phyloP scores from a whole-genome alignment of 1,140 invertebrate genomes.

The Drosophila aff. region DNA sequence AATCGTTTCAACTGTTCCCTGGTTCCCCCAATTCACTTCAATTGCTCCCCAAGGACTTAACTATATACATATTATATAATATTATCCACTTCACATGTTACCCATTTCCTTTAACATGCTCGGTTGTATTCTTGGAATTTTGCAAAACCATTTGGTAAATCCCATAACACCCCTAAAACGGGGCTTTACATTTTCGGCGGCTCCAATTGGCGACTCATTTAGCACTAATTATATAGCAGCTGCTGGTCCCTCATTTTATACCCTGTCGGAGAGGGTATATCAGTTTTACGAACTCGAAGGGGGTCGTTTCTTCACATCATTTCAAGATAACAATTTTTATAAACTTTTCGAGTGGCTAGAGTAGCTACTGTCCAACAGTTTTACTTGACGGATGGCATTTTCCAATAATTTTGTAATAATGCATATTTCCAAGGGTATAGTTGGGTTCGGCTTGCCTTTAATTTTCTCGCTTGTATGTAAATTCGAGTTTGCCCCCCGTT shows the following conservation, averaged over 20 bases:
- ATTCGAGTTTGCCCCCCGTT: slow-evolving; percentile 30
- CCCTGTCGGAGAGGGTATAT: slow-evolving; percentile 1
- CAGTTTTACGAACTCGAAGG: background rate
- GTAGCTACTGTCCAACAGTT: background rate
- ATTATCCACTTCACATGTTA: slow-evolving; percentile 38
- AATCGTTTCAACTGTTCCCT: background rate
- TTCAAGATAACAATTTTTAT: background rate
- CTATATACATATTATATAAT: slow-evolving; percentile 10
- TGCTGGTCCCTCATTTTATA: slow-evolving; percentile 13
- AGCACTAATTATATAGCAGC: slow-evolving; percentile 63
- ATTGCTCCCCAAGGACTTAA: slow-evolving; percentile 6
- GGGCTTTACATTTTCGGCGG: slow-evolving; percentile 24
- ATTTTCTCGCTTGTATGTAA: slow-evolving; percentile 6
- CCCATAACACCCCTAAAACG: slow-evolving; percentile 21
- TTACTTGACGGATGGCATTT: background rate
- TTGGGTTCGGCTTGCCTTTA: background rate
- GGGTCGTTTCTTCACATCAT: too few relatives aligned
- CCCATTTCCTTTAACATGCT: slow-evolving; percentile 51
- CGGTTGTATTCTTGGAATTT: slow-evolving; percentile 40
- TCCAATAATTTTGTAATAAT: background rate
- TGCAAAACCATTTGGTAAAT: background rate
- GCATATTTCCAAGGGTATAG: background rate
- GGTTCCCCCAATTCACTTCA: too few relatives aligned
- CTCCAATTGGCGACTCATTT: slow-evolving; percentile 67
- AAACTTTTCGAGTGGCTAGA: background rate